Conservation (phyloP, 37 sponge, comb jelly and placozoan species). For the Haliclona indistincta region DNA sequence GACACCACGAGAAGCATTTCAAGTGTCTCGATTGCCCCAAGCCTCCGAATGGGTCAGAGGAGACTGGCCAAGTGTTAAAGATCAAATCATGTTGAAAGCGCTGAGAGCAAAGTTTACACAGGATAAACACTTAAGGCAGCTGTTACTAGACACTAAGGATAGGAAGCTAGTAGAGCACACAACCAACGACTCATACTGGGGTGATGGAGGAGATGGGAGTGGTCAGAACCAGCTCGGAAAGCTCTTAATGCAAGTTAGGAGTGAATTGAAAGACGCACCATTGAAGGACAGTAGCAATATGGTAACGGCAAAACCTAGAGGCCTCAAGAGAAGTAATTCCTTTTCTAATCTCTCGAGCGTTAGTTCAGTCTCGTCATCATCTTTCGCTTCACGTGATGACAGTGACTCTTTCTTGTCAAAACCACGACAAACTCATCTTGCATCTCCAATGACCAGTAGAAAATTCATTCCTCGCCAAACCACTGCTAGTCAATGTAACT, state of each 20-base stretch:
- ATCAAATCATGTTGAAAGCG: constrained; percentile 61
- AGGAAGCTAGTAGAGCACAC: constrained; percentile 67
- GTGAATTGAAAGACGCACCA: constrained; percentile 8
- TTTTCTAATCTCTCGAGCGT: too few relatives aligned
- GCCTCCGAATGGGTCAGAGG: constrained; percentile 39
- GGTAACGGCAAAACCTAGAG: too few relatives aligned
- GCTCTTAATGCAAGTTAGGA: constrained; percentile 61
- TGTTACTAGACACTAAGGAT: constrained; percentile 41
- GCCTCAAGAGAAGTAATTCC: too few relatives aligned
- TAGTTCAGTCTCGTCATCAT: too few relatives aligned
- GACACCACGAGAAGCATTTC: constrained; percentile 66
- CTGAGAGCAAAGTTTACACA: constrained; percentile 59
- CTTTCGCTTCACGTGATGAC: too few relatives aligned
- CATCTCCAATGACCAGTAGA: too few relatives aligned
- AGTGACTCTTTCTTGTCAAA: too few relatives aligned
- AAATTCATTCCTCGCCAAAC: too few relatives aligned
- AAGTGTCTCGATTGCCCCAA: constrained; percentile 28
- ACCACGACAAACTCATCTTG: too few relatives aligned
- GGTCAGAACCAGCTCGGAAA: constrained; percentile 74
- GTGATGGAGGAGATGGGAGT: constrained; percentile 76
- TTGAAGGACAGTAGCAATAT: too few relatives aligned
- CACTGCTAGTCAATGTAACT: too few relatives aligned
- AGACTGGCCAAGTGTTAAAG: constrained; percentile 76
- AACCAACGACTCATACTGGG: constrained; percentile 69
- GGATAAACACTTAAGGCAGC: constrained; percentile 26